Percentiles rank a stretch among this genome's conserved stretches.
phyloP scores from a whole-genome alignment of 2,797 vertebrate genomes.

The Hippocampus kuda region DNA sequence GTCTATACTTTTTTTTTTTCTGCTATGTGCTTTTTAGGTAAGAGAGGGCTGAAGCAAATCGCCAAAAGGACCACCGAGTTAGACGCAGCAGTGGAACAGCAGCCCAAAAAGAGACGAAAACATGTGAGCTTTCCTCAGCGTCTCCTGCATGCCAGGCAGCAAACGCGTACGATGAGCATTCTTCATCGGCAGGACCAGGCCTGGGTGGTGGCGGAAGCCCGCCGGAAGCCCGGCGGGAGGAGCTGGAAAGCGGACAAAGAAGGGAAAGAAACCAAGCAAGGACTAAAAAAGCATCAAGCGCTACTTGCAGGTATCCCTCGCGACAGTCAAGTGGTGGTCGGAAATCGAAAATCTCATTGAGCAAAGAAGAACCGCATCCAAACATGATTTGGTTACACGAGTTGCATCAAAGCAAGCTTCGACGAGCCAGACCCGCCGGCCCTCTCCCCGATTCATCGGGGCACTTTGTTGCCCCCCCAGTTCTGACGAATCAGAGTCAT shows the following conservation, averaged over 20 bases:
- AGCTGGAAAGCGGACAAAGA: constrained; percentile 40
- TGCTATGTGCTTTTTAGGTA: constrained; percentile 27
- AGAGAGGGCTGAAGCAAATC: constrained; percentile 29
- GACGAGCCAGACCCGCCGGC: no score
- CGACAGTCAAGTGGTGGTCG: no score
- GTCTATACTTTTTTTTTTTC: neutral
- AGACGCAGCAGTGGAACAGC: constrained; percentile 47
- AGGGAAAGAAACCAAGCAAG: constrained; percentile 31
- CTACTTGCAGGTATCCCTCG: constrained; percentile 41
- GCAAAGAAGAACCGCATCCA: no score
- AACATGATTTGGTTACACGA: no score
- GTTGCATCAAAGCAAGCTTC: no score
- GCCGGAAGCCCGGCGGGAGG: constrained; percentile 32
- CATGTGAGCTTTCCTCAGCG: constrained; percentile 22
- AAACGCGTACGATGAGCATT: neutral
- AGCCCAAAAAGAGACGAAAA: constrained; percentile 55
- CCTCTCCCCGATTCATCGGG: no score
- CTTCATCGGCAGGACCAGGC: constrained; percentile 16
- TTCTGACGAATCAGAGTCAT: no score
- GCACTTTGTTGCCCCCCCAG: no score
- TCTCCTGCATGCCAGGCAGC: neutral
- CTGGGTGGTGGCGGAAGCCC: constrained; percentile 16
- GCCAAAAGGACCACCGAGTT: constrained; percentile 62
- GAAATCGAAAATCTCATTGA: no score
- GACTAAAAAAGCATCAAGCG: constrained; percentile 28